Conservation (phyloP, 2,888 invertebrate species). For the Pandemis cinnamomeana region DNA sequence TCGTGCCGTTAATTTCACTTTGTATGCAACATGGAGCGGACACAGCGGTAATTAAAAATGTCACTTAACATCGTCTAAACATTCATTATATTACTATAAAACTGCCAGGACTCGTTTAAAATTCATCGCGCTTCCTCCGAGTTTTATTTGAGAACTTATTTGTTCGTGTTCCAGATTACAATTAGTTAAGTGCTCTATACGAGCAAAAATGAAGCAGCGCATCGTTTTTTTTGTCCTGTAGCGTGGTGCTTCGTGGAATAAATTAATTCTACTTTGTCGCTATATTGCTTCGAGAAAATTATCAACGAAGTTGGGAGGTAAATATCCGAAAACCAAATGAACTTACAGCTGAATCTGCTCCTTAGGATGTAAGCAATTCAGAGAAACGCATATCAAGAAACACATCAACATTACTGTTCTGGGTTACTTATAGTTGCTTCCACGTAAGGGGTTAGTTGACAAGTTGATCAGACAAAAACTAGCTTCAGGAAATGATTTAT, state of each 20-base stretch:
- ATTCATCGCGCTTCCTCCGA: constrained; percentile 7
- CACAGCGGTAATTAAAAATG: constrained; percentile 8
- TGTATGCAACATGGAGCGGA: not conserved
- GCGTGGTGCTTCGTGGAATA: constrained; percentile 42
- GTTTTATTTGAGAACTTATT: constrained; percentile 14
- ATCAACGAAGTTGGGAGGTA: not conserved
- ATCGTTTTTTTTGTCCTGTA: constrained; percentile 59
- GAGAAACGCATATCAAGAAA: not conserved
- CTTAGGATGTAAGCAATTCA: not conserved
- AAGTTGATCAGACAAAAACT: not conserved
- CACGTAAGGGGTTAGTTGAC: not conserved
- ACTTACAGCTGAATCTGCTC: not conserved
- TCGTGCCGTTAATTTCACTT: not conserved
- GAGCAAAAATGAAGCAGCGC: constrained; percentile 25
- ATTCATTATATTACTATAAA: constrained; percentile 16
- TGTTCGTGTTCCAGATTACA: constrained; percentile 13
- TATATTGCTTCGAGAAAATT: not conserved
- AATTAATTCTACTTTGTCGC: not conserved
- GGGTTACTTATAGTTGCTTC: not conserved
- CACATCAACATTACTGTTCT: not conserved
- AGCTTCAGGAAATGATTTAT: not conserved
- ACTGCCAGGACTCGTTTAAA: not conserved
- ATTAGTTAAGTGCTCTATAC: constrained; percentile 10
- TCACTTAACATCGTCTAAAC: constrained; percentile 3
- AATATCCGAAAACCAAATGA: not conserved